Percentiles rank a stretch among this genome's conserved stretches.
phyloP scores from a whole-genome alignment of 2,888 invertebrate genomes.

The Ariolimax columbianus region DNA sequence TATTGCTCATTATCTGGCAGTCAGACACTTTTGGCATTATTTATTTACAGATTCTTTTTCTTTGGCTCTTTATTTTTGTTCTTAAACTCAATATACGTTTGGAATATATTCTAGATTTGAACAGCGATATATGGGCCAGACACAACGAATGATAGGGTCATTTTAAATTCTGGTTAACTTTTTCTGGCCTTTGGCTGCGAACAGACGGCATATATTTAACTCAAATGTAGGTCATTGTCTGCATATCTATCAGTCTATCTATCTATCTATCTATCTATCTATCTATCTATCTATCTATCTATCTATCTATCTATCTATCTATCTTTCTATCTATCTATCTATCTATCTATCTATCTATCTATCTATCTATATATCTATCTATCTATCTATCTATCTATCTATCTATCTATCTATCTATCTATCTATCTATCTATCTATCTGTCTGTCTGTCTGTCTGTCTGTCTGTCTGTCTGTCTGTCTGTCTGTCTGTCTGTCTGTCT shows the following conservation, averaged over 20 bases:
- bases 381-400: constrained; percentile 24
- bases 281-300: constrained; percentile 32
- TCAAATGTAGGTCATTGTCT: too few relatives aligned
- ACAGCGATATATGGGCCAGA: too few relatives aligned
- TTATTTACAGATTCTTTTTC: too few relatives aligned
- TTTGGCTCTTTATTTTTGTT: too few relatives aligned
- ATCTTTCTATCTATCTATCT: constrained; percentile 8
- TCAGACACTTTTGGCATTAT: too few relatives aligned
- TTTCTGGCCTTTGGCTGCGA: too few relatives aligned
- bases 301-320: constrained; percentile 26
- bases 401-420: constrained; percentile 28
- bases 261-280: constrained; percentile 32
- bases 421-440: constrained; percentile 27
- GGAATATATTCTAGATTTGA: too few relatives aligned
- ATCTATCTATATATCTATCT: constrained; percentile 20
- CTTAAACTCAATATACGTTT: too few relatives aligned
- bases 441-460: constrained; percentile 19
- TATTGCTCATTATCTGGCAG: too few relatives aligned
- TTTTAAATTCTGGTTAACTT: too few relatives aligned
- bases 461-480: constrained; percentile 27
- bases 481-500: neutral
- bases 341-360: constrained; percentile 17
- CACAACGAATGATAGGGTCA: too few relatives aligned
- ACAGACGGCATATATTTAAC: too few relatives aligned
- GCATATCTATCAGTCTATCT: constrained; percentile 15